Percentiles rank a stretch among this genome's conserved stretches.
These are phyloP conservation scores for Polyergus mexicanus DNA, from an alignment of 1,140 invertebrate genomes.

Conservation along the genomic window DNA sequence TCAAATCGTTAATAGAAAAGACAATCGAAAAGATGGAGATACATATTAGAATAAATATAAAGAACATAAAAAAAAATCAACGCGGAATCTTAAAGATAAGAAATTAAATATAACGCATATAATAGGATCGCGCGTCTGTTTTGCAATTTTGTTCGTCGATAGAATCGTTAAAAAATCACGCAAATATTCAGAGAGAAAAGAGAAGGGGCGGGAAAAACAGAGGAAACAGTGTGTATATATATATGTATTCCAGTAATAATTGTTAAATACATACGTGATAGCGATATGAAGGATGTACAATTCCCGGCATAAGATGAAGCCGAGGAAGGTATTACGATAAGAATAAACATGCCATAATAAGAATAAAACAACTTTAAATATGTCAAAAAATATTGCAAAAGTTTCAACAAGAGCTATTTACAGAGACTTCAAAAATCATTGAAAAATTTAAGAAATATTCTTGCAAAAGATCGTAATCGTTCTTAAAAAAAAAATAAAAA, in stretches of 20 bases:
- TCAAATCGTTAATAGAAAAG: slow-evolving; percentile 19
- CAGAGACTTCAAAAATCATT: slow-evolving; percentile 1
- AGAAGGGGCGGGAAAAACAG: background rate
- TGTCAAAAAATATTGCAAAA: slow-evolving; percentile 6
- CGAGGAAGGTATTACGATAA: slow-evolving; percentile 26
- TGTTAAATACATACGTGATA: slow-evolving; percentile 65
- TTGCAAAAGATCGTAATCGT: background rate
- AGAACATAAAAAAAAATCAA: background rate
- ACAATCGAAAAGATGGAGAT: background rate
- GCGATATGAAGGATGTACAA: slow-evolving; percentile 48
- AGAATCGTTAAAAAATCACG: background rate
- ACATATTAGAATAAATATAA: background rate
- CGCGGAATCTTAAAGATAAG: background rate
- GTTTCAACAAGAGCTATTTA: slow-evolving; percentile 12
- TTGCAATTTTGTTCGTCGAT: slow-evolving; percentile 1
- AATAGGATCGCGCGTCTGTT: background rate
- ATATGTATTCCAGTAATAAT: slow-evolving; percentile 52
- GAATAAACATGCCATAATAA: background rate
- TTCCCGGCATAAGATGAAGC: slow-evolving; percentile 47
- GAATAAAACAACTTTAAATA: slow-evolving; percentile 27
- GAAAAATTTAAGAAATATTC: background rate
- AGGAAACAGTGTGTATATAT: background rate
- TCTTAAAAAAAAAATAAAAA: slow-evolving; percentile 18
- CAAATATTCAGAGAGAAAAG: background rate
- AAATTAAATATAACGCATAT: background rate